A percentile compares a stretch with the other conserved stretches of the same genome.
Conservation (phyloP, 1,140 invertebrate genomes). For the Drosophila pachea region DNA sequence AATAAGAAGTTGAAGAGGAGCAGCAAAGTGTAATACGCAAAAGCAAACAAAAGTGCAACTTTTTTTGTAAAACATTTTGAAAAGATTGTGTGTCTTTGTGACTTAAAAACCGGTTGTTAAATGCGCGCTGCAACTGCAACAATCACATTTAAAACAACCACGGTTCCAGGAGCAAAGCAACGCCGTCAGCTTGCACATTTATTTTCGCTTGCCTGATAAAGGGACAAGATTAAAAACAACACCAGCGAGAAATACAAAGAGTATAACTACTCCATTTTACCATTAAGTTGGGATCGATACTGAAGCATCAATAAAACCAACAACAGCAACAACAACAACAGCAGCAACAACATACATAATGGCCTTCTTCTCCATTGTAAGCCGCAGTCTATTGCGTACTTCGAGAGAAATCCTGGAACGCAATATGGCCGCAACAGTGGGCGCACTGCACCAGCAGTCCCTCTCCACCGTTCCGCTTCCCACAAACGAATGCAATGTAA, state of each 20-base stretch:
- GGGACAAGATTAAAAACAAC: conserved; percentile 13
- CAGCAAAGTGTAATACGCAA: conserved; percentile 50
- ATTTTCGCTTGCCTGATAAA: conserved; percentile 37
- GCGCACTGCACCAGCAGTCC: conserved; percentile 50
- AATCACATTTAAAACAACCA: conserved; percentile 30
- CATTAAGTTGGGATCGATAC: conserved; percentile 23
- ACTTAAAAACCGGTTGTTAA: conserved; percentile 56
- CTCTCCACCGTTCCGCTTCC: conserved; percentile 47
- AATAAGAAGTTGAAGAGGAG: conserved; percentile 35
- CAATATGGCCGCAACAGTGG: conserved; percentile 71
- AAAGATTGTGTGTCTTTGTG: conserved; percentile 31
- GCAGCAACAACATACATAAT: conserved; percentile 26
- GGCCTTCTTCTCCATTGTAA: conserved; percentile 73
- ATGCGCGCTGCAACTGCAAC: conserved; percentile 51
- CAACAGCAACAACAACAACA: conserved; percentile 22
- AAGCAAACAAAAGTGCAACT: conserved; percentile 47
- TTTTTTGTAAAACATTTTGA: conserved; percentile 20
- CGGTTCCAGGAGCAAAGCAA: conserved; percentile 27
- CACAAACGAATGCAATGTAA: conserved; percentile 64
- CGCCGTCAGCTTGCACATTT: conserved; percentile 29
- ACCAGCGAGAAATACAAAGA: conserved; percentile 37
- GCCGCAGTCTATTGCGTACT: conserved; percentile 73
- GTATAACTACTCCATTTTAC: conserved; percentile 2
- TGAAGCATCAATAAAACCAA: conserved; percentile 33
- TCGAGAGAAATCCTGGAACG: conserved; percentile 76